A percentile compares a stretch with the other conserved stretches of the same genome.
phyloP scores from a whole-genome alignment of 1,140 invertebrate species.

The Papilio xuthus region DNA sequence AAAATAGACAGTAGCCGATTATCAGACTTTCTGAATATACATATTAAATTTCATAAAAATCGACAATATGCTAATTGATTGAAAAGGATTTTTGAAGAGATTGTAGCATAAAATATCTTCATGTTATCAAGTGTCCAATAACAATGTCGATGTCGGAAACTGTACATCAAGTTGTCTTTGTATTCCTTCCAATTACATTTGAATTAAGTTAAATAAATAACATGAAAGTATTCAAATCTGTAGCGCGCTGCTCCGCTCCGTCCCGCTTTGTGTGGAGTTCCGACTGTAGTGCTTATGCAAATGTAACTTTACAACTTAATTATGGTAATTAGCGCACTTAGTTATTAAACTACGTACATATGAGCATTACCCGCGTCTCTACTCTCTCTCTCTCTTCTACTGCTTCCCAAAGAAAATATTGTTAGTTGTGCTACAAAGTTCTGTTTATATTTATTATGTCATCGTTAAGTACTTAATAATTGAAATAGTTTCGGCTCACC shows the following conservation, averaged over 20 bases:
- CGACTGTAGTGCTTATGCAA: slow-evolving; percentile 19
- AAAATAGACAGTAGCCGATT: too few species aligned
- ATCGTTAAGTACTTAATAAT: neutral
- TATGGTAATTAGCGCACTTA: slow-evolving; percentile 25
- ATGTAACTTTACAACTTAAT: slow-evolving; percentile 25
- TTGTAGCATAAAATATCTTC: too few species aligned
- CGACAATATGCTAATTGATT: too few species aligned
- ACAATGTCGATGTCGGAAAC: neutral
- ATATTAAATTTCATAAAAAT: too few species aligned
- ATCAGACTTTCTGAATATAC: too few species aligned
- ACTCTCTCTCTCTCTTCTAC: too few species aligned
- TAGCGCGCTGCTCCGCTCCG: neutral
- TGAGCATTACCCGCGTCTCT: neutral
- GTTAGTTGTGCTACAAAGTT: neutral
- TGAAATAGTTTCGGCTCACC: too few species aligned
- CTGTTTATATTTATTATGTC: neutral
- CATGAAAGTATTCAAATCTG: slow-evolving; percentile 17
- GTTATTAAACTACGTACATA: slow-evolving; percentile 10
- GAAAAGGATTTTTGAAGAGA: too few species aligned
- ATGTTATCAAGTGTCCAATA: neutral
- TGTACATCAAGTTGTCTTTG: neutral
- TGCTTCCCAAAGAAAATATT: neutral
- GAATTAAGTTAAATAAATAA: slow-evolving; percentile 21
- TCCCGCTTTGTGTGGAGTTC: neutral
- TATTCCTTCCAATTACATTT: slow-evolving; percentile 2